Base-by-base conservation (phyloP, 2,797 vertebrate genomes). In the Florisuga fusca region DNA sequence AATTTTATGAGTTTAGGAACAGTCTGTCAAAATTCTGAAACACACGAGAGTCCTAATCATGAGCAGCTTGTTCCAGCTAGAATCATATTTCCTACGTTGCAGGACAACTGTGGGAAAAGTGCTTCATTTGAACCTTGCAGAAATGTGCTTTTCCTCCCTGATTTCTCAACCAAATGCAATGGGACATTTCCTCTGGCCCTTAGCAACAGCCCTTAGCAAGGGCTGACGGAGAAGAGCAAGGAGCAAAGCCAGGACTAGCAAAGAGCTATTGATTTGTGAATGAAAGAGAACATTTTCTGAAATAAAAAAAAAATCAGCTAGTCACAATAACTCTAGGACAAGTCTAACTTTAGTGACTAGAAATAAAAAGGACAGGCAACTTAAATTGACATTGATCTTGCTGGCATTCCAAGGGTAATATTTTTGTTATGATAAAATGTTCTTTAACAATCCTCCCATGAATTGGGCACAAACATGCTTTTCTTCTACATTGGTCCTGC, bases 371-470 rank as follows among this genome's bases (percentile, higher is more conserved):
- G 84, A 72, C 54, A 74, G 62, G 72, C 74, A 53, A 55, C 73
- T 78, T 59, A 74, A 82, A 46, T 62, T 73, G 82, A 33, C 75
- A 67, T 51, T 73, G 93, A 95, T 91, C 90, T 93, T 82, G 41
- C 82, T 76, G 80, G 27, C 71, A 58, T 84, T 88, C 54, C 82
- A 95, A 94, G 48, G 87, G 87, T 85, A 94, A 89, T 94, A 94
- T 96, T 96, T 96, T 94, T 83, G 46, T 96, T 95, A 82, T 92
- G 92, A 93, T 94, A 94, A 94, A 93, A 89, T 88, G 91, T 94
- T 95, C 93, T 96, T 95, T 92, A 92, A 85, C 92, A 95, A 91
- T 66, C 36, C 80, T 95, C 69, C 0, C 2, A 51, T 92, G 84
- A 91, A 95, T 53, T 95, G 89, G 78, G 54, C 77, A 91, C 74